phyloP scores from a whole-genome alignment of 2,113 vertebrate genomes.

The Saguinus midas region DNA sequence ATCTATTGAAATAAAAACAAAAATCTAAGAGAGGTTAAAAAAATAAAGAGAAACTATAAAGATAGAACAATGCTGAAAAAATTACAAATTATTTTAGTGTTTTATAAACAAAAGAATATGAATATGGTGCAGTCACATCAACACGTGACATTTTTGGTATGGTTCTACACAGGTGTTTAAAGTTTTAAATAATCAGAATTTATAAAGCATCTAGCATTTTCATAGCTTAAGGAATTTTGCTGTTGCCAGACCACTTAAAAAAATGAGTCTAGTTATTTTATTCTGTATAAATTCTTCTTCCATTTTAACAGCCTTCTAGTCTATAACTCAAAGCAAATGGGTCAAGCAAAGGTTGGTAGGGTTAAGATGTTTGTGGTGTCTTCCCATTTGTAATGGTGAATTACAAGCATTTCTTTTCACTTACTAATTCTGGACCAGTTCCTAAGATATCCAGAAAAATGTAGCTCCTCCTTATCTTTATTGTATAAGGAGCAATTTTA shows the following conservation, averaged over 20 bases:
- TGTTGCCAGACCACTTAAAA: neutral
- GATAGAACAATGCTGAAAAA: neutral
- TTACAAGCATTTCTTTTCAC: neutral
- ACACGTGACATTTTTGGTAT: neutral
- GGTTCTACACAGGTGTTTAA: constrained; percentile 19
- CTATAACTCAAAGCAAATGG: neutral
- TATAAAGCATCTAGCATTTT: neutral
- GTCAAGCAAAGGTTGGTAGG: neutral
- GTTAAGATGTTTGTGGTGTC: neutral
- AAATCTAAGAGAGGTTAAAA: too few species aligned
- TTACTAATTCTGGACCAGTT: neutral
- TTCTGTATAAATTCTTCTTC: neutral
- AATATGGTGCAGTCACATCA: neutral
- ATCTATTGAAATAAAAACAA: too few species aligned
- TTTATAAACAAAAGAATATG: neutral
- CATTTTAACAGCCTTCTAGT: neutral
- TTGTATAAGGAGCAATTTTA: neutral
- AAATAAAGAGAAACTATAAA: neutral
- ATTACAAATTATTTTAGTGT: neutral
- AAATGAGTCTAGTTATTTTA: neutral
- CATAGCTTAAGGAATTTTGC: neutral
- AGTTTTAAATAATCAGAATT: neutral
- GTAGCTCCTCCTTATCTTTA: neutral
- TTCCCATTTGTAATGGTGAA: neutral
- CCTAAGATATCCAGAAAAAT: neutral